Base-by-base conservation (phyloP, 2,888 invertebrate genomes). In the Ganaspis brasiliensis region DNA sequence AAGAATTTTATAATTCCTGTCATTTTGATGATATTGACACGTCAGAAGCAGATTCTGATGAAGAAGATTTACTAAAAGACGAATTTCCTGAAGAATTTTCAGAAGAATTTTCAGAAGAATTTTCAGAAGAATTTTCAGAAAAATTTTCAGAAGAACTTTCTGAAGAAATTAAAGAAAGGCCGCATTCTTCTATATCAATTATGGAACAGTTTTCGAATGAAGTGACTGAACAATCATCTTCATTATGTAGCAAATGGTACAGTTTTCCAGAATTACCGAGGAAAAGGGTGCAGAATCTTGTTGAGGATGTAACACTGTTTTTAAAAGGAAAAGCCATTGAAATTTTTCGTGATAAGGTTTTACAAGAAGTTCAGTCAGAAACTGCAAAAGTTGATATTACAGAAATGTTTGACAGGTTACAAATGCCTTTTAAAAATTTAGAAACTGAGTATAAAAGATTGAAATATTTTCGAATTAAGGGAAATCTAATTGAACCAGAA, bases 401-500 rank as follows among this genome's bases (percentile, higher is more conserved):
- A 14, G n/a, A 49, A 4, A 49, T 49, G 49, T 56, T 56, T 21
- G 21, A 56, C 10, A 24, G 56, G 16, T 9, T 31, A n/a, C 26
- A 59, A 31, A 31, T 8, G 10, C 35, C 59, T 6, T 35, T 31
- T 9, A 0, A 31, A 31, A 16, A 31, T 9, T 9, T 55, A 19
- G n/a, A 52, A 1, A 71, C 1, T 1, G 55, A 71, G 26, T 49
- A 55, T 55, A 8, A 26, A 10, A n/a, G 52, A 16, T n/a, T 71
- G 1, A 55, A 52, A 19, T n/a, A 55, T 21, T 71, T 71, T 55
- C 24, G 31, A 16, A 5, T 14, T 26, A 52, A 8, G n/a, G 31
- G 52, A 26, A 71, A 49, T 71, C 24, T 52, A 16, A 31, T 71
- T 49, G 71, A 71, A 24, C 35, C 71, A 1, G 35, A 26, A n/a